These are phyloP conservation scores for Lagopus leucura DNA, from an alignment of 2,113 vertebrate species.

Conservation along the genomic window DNA sequence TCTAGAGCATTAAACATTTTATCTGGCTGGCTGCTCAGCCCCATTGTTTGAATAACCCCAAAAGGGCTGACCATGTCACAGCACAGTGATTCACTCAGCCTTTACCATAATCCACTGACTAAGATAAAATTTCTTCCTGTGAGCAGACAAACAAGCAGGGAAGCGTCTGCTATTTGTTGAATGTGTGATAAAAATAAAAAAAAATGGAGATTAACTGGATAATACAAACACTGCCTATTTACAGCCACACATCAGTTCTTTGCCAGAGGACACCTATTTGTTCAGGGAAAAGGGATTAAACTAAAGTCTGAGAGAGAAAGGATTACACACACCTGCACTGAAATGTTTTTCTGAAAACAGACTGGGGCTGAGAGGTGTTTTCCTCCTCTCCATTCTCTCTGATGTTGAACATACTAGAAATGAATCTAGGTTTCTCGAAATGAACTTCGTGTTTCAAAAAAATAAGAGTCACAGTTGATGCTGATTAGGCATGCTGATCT, in stretches of 20 bases:
- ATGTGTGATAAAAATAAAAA: constrained; percentile 75
- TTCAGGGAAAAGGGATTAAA: constrained; percentile 73
- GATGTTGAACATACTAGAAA: background rate
- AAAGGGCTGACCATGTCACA: constrained; percentile 77
- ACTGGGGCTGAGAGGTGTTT: constrained; percentile 38
- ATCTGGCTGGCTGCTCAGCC: constrained; percentile 82
- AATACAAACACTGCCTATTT: constrained; percentile 71
- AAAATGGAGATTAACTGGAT: constrained; percentile 77
- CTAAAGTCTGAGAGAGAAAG: constrained; percentile 71
- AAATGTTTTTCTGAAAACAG: constrained; percentile 70
- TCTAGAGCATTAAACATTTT: constrained; percentile 65
- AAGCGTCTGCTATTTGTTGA: constrained; percentile 74
- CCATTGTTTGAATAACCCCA: constrained; percentile 80
- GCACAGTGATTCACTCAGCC: constrained; percentile 79
- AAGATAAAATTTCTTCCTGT: constrained; percentile 80
- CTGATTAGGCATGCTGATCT: background rate
- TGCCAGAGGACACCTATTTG: constrained; percentile 70
- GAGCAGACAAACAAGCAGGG: constrained; percentile 70
- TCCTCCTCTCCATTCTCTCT: constrained; percentile 37
- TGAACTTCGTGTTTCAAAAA: constrained; percentile 22
- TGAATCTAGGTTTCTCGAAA: constrained; percentile 42
- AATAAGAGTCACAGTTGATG: constrained; percentile 1
- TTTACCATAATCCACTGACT: constrained; percentile 78
- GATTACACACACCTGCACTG: constrained; percentile 47
- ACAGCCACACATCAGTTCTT: constrained; percentile 64